Conservation (phyloP, 2,888 invertebrate species). For the Mesorhabditis spiculigera region DNA sequence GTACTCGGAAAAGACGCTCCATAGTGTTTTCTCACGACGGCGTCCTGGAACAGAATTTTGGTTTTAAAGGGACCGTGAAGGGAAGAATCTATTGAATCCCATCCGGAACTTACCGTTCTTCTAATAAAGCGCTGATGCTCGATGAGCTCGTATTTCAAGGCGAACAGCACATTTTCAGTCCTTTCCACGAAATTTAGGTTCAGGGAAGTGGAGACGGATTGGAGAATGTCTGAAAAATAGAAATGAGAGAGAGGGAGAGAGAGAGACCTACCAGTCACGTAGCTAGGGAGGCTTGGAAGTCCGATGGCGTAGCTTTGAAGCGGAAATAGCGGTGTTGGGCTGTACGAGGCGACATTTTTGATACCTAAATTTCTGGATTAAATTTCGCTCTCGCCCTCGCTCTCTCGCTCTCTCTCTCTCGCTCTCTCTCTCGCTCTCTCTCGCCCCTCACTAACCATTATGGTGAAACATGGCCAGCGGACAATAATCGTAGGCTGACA, state of each 20-base stretch:
- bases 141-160: background rate
- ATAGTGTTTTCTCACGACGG: background rate
- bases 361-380: background rate
- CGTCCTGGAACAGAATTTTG: background rate
- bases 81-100: no score
- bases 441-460: background rate
- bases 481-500: slow-evolving; percentile 3
- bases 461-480: background rate
- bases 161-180: background rate
- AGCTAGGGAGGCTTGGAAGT: background rate
- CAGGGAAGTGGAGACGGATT: background rate
- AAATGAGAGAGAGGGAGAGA: background rate
- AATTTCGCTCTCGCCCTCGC: no score
- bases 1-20: background rate
- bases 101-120: background rate
- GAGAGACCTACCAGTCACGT: background rate
- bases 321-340: background rate
- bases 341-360: background rate
- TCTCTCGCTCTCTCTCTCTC: no score
- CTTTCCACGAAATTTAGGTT: background rate
- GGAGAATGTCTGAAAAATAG: background rate
- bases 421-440: no score
- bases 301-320: background rate
- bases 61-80: no score
- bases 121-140: background rate